phyloP scores from a whole-genome alignment of 2,888 invertebrate genomes.

The Apotomis capreana region DNA sequence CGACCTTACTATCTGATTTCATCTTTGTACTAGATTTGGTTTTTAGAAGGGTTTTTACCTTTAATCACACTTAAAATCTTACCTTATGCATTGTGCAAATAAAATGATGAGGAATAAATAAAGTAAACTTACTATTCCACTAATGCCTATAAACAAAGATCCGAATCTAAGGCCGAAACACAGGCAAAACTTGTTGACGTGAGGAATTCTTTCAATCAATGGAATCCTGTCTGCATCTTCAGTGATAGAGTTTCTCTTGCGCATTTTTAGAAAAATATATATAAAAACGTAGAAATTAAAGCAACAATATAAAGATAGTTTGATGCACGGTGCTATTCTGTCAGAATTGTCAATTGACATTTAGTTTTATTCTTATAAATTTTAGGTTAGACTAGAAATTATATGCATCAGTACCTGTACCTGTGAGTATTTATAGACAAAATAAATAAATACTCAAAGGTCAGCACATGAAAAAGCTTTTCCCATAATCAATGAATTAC shows the following conservation, averaged over 20 bases:
- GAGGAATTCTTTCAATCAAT: constrained; percentile 27
- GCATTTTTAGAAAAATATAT: neutral
- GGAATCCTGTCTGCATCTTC: constrained; percentile 8
- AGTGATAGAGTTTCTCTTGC: neutral
- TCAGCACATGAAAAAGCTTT: too few species aligned
- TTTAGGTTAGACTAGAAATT: neutral
- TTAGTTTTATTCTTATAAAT: neutral
- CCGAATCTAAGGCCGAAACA: constrained; percentile 47
- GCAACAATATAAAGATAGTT: neutral
- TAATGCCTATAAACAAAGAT: constrained; percentile 45
- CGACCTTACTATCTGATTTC: too few species aligned
- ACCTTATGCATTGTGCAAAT: too few species aligned
- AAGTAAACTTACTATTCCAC: constrained; percentile 50
- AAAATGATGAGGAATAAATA: neutral
- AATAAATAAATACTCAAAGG: too few species aligned
- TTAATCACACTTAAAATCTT: too few species aligned
- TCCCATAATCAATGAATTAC: too few species aligned
- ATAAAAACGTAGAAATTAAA: neutral
- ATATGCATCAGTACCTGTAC: too few species aligned
- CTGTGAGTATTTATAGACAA: too few species aligned
- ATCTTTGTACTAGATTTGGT: too few species aligned
- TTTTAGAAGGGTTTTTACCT: too few species aligned
- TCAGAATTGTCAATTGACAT: neutral
- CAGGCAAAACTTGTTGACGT: constrained; percentile 40
- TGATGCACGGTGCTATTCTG: neutral